phyloP scores from a whole-genome alignment of 92 coral and sea anemone species.

The Epizoanthus illoricatus region DNA sequence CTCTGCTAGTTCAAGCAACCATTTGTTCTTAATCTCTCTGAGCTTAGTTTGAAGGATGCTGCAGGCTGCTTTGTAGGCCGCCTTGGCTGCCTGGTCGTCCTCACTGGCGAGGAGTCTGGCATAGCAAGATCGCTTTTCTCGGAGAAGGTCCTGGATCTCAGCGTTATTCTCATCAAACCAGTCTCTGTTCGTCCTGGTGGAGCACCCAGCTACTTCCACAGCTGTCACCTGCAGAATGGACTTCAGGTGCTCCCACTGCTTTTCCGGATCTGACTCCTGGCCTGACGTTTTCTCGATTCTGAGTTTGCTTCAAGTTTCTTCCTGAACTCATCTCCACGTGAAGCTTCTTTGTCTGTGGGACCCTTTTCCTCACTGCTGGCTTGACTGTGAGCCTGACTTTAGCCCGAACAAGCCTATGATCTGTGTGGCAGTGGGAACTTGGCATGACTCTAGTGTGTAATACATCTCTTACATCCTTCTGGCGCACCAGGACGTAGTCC shows the following conservation, averaged over 20 bases:
- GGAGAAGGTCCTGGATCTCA: slow-evolving; percentile 12
- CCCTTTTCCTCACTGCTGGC: neutral
- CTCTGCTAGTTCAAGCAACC: slow-evolving; percentile 40
- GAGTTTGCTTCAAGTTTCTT: neutral
- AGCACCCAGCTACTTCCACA: slow-evolving; percentile 6
- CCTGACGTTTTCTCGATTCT: no score
- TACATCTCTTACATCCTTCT: neutral
- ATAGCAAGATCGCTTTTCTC: slow-evolving; percentile 18
- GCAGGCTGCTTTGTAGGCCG: slow-evolving; percentile 34
- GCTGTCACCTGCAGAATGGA: slow-evolving; percentile 9
- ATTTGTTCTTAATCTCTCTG: slow-evolving; percentile 24
- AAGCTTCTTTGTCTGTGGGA: slow-evolving; percentile 4
- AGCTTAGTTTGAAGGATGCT: slow-evolving; percentile 26
- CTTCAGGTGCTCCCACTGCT: no score
- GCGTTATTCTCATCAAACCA: slow-evolving; percentile 35
- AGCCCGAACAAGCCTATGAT: slow-evolving; percentile 1
- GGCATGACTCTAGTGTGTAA: slow-evolving; percentile 17
- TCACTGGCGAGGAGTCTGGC: slow-evolving; percentile 7
- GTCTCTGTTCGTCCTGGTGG: slow-evolving; percentile 33
- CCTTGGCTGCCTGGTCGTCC: slow-evolving; percentile 19
- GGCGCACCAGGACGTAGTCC: slow-evolving; percentile 18
- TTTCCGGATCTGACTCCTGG: no score
- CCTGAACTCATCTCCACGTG: neutral
- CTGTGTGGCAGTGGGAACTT: slow-evolving; percentile 17
- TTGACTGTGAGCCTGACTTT: neutral